phyloP scores from a whole-genome alignment of 23 tunicate genomes.

The Aplidium turbinatum region DNA sequence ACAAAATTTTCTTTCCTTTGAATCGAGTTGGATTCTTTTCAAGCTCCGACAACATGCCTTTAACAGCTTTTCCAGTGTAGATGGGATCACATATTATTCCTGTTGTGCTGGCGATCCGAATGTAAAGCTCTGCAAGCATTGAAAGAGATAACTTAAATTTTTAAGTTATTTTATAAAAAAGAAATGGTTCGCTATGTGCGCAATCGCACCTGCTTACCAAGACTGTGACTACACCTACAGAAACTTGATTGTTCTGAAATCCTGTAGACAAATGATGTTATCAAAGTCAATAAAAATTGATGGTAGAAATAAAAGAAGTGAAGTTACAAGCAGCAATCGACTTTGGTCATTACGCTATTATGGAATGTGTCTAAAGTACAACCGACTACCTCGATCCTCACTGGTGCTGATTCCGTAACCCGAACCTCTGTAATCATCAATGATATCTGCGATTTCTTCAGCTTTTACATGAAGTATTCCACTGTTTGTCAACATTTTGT shows the following conservation, averaged over 20 bases:
- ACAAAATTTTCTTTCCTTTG: constrained; percentile 74
- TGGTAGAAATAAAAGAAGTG: no score
- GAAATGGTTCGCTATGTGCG: no score
- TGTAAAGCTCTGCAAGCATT: constrained; percentile 48
- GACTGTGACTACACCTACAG: no score
- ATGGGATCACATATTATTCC: constrained; percentile 91
- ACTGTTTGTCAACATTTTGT: constrained; percentile 60
- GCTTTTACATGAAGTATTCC: constrained; percentile 39
- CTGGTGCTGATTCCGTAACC: constrained; percentile 79
- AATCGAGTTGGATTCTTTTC: constrained; percentile 60
- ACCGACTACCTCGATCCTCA: constrained; percentile 79
- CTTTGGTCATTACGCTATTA: no score
- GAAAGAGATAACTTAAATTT: no score
- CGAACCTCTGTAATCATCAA: constrained; percentile 93
- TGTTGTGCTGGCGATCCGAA: constrained; percentile 40
- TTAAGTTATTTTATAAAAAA: no score
- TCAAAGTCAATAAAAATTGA: no score
- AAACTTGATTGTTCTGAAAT: no score
- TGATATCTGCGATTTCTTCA: constrained; percentile 82
- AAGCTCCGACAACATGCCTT: constrained; percentile 69
- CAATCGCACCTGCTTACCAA: no score
- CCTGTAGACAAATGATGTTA: no score
- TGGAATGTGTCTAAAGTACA: no score
- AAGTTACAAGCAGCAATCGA: no score
- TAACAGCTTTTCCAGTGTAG: constrained; percentile 89